A percentile compares a stretch with the other conserved stretches of the same genome.
Conservation (phyloP, 2,888 invertebrate species). For the Ctena decussata region DNA sequence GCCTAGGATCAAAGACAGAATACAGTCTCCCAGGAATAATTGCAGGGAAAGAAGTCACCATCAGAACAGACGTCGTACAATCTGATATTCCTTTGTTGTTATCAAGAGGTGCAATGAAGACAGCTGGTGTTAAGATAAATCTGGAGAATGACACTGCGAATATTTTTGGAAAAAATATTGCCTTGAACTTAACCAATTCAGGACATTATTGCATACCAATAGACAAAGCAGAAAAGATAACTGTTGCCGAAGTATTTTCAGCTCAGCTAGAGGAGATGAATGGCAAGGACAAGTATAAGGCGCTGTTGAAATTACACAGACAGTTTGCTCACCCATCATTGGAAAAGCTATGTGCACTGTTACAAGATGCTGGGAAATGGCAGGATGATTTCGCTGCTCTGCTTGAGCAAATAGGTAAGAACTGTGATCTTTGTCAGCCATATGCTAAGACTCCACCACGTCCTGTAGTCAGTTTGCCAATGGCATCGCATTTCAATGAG, state of each 20-base stretch:
- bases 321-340: no score
- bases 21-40: constrained; percentile 12
- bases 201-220: constrained; percentile 29
- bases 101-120: constrained; percentile 43
- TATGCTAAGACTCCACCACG: constrained; percentile 30
- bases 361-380: constrained; percentile 45
- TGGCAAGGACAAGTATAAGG: neutral
- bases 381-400: neutral
- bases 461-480: constrained; percentile 33
- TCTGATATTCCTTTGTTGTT: constrained; percentile 43
- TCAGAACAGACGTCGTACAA: constrained; percentile 51
- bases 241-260: neutral
- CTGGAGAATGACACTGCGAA: constrained; percentile 52
- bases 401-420: constrained; percentile 10
- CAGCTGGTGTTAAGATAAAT: constrained; percentile 47
- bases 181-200: constrained; percentile 17
- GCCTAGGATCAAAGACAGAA: constrained; percentile 33
- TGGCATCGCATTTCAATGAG: no score
- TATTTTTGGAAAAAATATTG: constrained; percentile 34
- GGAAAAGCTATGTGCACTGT: constrained; percentile 23
- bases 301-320: no score
- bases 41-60: constrained; percentile 29
- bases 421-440: constrained; percentile 37
- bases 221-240: neutral
- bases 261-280: neutral